Percentiles rank a stretch among this genome's conserved stretches.
These are phyloP conservation scores for Orestias chungarensis DNA, from an alignment of 2,797 vertebrate species.

Conservation along the genomic window DNA sequence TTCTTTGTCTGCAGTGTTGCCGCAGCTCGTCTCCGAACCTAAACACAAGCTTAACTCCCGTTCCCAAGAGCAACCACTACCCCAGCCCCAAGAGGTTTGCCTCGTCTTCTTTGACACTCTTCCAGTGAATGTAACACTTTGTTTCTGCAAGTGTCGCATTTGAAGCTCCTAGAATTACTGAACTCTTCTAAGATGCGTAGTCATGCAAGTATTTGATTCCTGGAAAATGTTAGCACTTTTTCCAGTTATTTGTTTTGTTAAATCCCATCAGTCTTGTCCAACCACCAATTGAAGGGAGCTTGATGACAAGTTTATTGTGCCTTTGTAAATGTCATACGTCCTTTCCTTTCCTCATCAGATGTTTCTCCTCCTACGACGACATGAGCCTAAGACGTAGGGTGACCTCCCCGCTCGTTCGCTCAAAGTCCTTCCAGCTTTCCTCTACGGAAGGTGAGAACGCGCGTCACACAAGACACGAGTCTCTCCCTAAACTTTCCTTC, in stretches of 20 bases:
- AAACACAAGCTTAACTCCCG: slow-evolving; percentile 71
- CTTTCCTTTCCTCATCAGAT: slow-evolving; percentile 70
- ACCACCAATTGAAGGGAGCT: not conserved
- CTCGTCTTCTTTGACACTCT: not conserved
- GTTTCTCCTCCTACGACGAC: slow-evolving; percentile 98
- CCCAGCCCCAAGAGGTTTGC: slow-evolving; percentile 95
- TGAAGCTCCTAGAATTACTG: slow-evolving; percentile 7
- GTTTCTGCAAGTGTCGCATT: not conserved
- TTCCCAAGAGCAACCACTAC: slow-evolving; percentile 94
- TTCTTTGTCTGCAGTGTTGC: slow-evolving; percentile 92
- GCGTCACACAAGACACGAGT: not conserved
- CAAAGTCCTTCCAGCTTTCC: slow-evolving; percentile 93
- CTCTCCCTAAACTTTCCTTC: slow-evolving; percentile 22
- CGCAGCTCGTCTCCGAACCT: slow-evolving; percentile 78
- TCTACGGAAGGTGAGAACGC: slow-evolving; percentile 88
- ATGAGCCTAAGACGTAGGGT: slow-evolving; percentile 95
- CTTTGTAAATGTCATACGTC: not conserved
- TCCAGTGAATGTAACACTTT: not conserved
- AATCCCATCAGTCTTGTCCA: slow-evolving; percentile 4
- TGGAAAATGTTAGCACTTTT: not conserved
- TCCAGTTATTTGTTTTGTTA: not conserved
- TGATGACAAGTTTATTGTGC: not conserved
- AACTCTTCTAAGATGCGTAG: not conserved
- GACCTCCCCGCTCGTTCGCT: slow-evolving; percentile 92
- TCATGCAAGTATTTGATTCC: not conserved